Conservation (phyloP, 1,140 invertebrate genomes). For the Ceratoteleas bidentatus region DNA sequence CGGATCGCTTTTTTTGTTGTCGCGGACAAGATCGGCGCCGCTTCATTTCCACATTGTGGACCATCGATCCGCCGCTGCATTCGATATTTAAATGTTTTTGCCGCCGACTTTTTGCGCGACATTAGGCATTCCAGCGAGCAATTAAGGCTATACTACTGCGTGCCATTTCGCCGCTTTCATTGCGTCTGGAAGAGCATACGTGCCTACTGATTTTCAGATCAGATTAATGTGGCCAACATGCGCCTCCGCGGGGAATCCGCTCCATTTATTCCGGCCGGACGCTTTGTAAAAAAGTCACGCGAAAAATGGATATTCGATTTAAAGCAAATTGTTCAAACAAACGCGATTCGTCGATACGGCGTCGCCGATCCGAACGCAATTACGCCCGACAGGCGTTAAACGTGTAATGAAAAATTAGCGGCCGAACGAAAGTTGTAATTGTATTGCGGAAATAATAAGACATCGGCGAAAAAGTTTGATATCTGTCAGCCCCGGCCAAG, state of each 20-base stretch:
- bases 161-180: conserved; percentile 14
- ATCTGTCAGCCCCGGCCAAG: not conserved
- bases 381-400: no score
- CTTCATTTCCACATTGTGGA: conserved; percentile 39
- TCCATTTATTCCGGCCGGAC: not conserved
- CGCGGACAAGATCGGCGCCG: conserved; percentile 26
- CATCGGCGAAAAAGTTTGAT: conserved; percentile 1
- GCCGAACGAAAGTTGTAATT: not conserved
- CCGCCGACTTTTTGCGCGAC: conserved; percentile 50
- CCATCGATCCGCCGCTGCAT: conserved; percentile 30
- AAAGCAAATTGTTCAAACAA: no score
- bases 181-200: conserved; percentile 11
- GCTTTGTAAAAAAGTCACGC: no score
- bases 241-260: not conserved
- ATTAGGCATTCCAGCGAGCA: conserved; percentile 52
- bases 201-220: conserved; percentile 9
- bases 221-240: conserved; percentile 12
- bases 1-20: conserved; percentile 23
- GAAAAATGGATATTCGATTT: no score
- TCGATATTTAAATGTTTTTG: conserved; percentile 63
- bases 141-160: conserved; percentile 43
- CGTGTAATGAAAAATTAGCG: not conserved
- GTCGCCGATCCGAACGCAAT: no score
- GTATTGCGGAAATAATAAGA: conserved; percentile 3
- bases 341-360: no score